These are phyloP conservation scores for Rhingia campestris DNA, from an alignment of 2,888 invertebrate species.

Conservation along the genomic window DNA sequence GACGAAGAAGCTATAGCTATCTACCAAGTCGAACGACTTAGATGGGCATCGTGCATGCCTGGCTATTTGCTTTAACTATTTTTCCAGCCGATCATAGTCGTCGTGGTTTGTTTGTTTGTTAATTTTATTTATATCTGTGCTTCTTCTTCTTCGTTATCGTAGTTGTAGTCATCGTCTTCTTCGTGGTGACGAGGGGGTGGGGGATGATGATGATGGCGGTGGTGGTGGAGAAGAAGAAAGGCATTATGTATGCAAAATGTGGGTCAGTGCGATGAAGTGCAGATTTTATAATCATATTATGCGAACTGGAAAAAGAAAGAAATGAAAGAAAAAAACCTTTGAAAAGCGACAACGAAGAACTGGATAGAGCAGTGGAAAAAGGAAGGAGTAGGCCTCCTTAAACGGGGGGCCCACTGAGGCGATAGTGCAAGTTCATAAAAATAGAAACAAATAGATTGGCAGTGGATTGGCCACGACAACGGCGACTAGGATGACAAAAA, in stretches of 20 bases:
- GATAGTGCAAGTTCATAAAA: slow-evolving; percentile 74
- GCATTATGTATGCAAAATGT: slow-evolving; percentile 76
- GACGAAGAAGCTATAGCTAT: slow-evolving; percentile 28
- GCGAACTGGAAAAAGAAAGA: slow-evolving; percentile 49
- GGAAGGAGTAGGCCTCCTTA: slow-evolving; percentile 54
- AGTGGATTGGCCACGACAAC: slow-evolving; percentile 36
- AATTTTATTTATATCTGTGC: slow-evolving; percentile 21
- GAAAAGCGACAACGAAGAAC: slow-evolving; percentile 1
- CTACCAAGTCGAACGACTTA: slow-evolving; percentile 53
- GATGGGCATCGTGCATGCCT: slow-evolving; percentile 72
- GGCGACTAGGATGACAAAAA: slow-evolving; percentile 44
- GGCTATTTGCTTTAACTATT: slow-evolving; percentile 64
- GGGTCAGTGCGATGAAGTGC: slow-evolving; percentile 79
- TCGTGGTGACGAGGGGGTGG: not conserved
- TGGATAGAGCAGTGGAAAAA: slow-evolving; percentile 7
- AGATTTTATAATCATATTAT: slow-evolving; percentile 77
- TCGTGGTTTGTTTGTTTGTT: slow-evolving; percentile 39
- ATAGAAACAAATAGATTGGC: slow-evolving; percentile 65
- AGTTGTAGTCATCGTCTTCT: not conserved
- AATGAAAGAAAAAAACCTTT: slow-evolving; percentile 13
- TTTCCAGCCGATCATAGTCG: slow-evolving; percentile 45
- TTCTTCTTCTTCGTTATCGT: slow-evolving; percentile 24
- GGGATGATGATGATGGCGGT: not conserved
- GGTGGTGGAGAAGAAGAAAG: slow-evolving; percentile 58
- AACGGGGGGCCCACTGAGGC: slow-evolving; percentile 53